Base-by-base conservation (phyloP, 2,113 vertebrate species). In the Myxocyprinus asiaticus region DNA sequence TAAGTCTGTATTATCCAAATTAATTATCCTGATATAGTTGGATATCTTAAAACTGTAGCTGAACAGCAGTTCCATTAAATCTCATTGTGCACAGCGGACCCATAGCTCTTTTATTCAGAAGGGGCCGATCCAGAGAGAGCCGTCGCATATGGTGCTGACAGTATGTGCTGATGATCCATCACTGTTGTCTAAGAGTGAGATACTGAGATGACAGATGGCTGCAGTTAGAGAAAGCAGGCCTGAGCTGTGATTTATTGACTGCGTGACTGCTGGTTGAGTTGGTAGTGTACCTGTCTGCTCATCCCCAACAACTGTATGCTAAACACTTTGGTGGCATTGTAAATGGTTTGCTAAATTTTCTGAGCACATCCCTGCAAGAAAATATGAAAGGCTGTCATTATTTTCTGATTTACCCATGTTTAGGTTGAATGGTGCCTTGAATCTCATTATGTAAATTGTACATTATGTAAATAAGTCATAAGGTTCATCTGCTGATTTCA, bases 151-250 rank as follows among this genome's bases (percentile, higher is more conserved):
- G 84, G 81, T 62, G 80, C 79, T 75, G 82, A 86, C 85, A 83
- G 87, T 79, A 47, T 77, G 81, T 77, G 86, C 85, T 81, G 78
- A 77, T 79, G 83, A 89, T 89, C 87, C 86, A 90, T 92, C 91
- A 92, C 83, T 65, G 86, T 85, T 83, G 83, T 88, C 88, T 88
- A 86, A 84, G 78, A 62, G 85, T 72, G 85, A 86, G 90, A 89
- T 89, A 90, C 80, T 42, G 83, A 86, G 83, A 89, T 91, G 89
- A 91, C 83, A 86, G 87, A 91, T 90, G 89, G 81, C 83, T 88
- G 80, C 89, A 89, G 90, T 91, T 87, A 85, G 85, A 87, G 90
- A 87, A 89, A 89, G 76, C 61, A 22, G 76, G 85, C 85, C 79
- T 77, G 79, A 77, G 62, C 67, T 51, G 67, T 67, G 75, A 56